phyloP scores from a whole-genome alignment of 2,113 vertebrate species.

The Mus spicilegus region DNA sequence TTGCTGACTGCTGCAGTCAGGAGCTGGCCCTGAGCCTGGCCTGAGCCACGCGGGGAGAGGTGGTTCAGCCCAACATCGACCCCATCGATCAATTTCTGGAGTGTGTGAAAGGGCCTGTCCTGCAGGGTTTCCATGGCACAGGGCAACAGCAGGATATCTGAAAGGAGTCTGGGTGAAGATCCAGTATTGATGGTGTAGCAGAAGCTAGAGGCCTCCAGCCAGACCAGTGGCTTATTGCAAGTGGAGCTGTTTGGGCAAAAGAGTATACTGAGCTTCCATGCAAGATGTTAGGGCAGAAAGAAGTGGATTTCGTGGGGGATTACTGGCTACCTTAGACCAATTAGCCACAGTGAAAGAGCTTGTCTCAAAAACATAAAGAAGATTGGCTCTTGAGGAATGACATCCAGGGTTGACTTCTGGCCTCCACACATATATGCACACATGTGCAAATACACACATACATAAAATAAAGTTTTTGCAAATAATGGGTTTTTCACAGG shows the following conservation, averaged over 20 bases:
- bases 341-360: not conserved
- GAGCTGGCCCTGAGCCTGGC: not conserved
- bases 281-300: not conserved
- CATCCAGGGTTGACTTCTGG: not conserved
- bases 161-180: too few relatives aligned
- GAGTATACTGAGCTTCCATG: too few relatives aligned
- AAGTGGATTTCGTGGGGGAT: not conserved
- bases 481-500: constrained; percentile 26
- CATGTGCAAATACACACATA: not conserved
- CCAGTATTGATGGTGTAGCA: too few relatives aligned
- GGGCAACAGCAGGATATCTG: not conserved
- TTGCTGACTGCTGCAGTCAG: not conserved
- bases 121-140: not conserved
- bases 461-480: constrained; percentile 23
- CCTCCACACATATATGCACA: not conserved
- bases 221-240: too few relatives aligned
- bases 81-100: not conserved
- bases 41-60: not conserved
- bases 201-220: too few relatives aligned
- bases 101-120: not conserved
- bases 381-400: not conserved
- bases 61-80: not conserved
- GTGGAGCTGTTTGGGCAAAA: too few relatives aligned
- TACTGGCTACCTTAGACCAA: not conserved
- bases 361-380: not conserved